Base-by-base conservation (phyloP, 1,140 invertebrate species). In the Melipona quadrifasciata region DNA sequence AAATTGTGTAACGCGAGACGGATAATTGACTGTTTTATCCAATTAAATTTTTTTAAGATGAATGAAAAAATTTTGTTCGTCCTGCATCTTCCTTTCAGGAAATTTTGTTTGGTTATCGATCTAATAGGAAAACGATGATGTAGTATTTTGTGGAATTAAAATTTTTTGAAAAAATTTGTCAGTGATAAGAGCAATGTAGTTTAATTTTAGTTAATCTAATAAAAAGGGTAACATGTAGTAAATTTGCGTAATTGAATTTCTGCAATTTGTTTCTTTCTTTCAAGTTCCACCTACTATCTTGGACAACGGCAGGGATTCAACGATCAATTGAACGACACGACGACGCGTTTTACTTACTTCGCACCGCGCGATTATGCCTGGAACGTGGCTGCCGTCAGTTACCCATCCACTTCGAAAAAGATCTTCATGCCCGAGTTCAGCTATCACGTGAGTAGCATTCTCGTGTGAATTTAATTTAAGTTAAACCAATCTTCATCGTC, bases 351-450 rank as follows among this genome's bases (percentile, higher is more conserved):
- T 93, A 99, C 98, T 1, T 98, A 98, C 92, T 99, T 99, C 92
- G 98, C 98, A 2, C 98, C 98, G 2, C 95, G 97, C 21, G 97
- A 99, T 91, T 96, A 96, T 86, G 98, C 98, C 19, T 99, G 98
- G 98, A 95, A 96, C 39, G 95, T 96, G 80, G 96, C 97, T 80
- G 95, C 96, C 92, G 95, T 96, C 67, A 95, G 95, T 67, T 96
- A 96, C 90, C 97, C 97, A 4, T 97, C 97, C 17, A 96, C 96
- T 8, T 96, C 97, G 92, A 98, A 98, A 93, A 98, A 98, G 91
- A 94, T 98, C 17, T 98, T 98, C 88, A 98, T 97, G 96, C 95
- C 96, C 68, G 96, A 97, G 65, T 98, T 96, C 93, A 95, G 96
- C 68, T 98, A 98, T 93, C 97, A 97, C 92, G 98, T 98, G 95